Conservation (phyloP, 2,888 invertebrate genomes). For the Yponomeuta evonymella region DNA sequence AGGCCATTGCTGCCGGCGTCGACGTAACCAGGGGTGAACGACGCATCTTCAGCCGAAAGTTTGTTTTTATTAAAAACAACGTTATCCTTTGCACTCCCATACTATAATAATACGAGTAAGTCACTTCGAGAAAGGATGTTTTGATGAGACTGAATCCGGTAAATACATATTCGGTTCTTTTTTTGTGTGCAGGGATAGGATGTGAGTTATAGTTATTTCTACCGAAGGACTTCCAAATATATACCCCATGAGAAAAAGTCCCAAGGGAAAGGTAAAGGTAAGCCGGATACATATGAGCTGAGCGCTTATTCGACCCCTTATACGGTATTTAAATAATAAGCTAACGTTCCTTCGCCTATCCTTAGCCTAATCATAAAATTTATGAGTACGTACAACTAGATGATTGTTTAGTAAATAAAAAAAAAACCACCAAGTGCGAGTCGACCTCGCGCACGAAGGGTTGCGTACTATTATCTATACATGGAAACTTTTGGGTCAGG, state of each 20-base stretch:
- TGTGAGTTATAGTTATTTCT: conserved; percentile 13
- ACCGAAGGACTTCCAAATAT: not conserved
- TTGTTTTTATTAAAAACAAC: conserved; percentile 33
- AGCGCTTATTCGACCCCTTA: not conserved
- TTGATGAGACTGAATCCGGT: conserved; percentile 21
- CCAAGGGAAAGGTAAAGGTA: conserved; percentile 11
- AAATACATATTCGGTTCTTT: conserved; percentile 2
- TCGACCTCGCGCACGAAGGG: no score
- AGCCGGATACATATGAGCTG: conserved; percentile 10
- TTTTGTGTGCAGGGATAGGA: not conserved
- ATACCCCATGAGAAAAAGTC: not conserved
- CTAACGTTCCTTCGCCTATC: no score
- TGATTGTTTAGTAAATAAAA: no score
- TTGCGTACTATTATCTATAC: no score
- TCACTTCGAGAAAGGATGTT: conserved; percentile 23
- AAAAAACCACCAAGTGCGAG: no score
- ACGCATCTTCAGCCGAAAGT: conserved; percentile 29
- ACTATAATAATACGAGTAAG: not conserved
- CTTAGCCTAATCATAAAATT: no score
- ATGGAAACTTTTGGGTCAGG: no score
- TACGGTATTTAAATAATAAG: no score
- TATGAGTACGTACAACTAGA: no score
- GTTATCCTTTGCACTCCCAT: not conserved
- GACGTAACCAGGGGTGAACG: conserved; percentile 24
- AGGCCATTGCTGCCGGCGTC: conserved; percentile 16